Conservation (phyloP, 2,888 invertebrate genomes). For the Hipparchia semele region DNA sequence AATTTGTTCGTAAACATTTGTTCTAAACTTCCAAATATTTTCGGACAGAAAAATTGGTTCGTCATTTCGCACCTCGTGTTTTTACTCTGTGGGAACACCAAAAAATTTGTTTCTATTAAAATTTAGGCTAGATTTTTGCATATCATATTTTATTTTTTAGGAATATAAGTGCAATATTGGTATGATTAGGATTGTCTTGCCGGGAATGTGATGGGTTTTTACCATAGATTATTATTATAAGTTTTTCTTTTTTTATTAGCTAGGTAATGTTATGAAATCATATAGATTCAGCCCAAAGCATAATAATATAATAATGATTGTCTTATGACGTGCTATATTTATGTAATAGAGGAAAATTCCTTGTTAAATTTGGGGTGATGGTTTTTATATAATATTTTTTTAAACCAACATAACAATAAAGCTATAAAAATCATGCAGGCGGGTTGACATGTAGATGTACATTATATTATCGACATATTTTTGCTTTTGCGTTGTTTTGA, state of each 20-base stretch:
- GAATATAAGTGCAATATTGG: conserved; percentile 68
- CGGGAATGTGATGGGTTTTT: conserved; percentile 54
- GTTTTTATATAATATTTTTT: too few relatives aligned
- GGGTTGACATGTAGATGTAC: too few relatives aligned
- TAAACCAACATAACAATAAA: too few relatives aligned
- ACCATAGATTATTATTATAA: conserved; percentile 26
- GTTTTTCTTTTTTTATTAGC: conserved; percentile 30
- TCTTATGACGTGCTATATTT: conserved; percentile 23
- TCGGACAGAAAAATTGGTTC: too few relatives aligned
- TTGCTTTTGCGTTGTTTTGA: background rate
- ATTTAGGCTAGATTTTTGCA: conserved; percentile 61
- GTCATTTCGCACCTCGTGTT: background rate
- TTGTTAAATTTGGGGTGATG: too few relatives aligned
- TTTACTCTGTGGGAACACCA: background rate
- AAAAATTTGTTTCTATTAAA: conserved; percentile 6
- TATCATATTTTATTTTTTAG: conserved; percentile 62
- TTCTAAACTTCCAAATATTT: too few relatives aligned
- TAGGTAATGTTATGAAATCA: conserved; percentile 38
- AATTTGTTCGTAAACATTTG: too few relatives aligned
- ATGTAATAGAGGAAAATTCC: too few relatives aligned
- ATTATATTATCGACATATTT: background rate
- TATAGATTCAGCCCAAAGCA: conserved; percentile 54
- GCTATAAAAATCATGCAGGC: too few relatives aligned
- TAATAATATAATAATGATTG: conserved; percentile 43
- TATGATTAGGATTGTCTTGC: conserved; percentile 59